A percentile compares a stretch with the other conserved stretches of the same genome.
These are phyloP conservation scores for Callimorpha dominula DNA, from an alignment of 2,888 invertebrate genomes.

Conservation along the genomic window DNA sequence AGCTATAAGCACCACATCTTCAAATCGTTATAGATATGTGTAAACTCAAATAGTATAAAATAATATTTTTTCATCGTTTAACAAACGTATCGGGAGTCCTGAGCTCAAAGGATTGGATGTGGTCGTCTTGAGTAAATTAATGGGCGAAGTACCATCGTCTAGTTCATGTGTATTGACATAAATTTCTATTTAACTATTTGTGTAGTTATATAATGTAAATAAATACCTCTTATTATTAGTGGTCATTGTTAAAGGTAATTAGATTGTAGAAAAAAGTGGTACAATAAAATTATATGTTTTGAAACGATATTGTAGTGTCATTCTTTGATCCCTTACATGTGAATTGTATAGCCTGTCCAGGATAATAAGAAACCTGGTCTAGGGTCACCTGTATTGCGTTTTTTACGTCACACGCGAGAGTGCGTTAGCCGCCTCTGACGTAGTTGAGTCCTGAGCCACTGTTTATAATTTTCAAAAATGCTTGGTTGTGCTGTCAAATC, in stretches of 20 bases:
- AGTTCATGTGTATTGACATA: constrained; percentile 38
- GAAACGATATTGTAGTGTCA: constrained; percentile 31
- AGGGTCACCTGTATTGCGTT: too few species aligned
- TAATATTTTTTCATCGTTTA: constrained; percentile 51
- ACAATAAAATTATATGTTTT: constrained; percentile 62
- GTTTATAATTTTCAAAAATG: too few species aligned
- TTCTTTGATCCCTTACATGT: neutral
- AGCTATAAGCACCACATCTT: constrained; percentile 38
- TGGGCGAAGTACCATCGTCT: constrained; percentile 22
- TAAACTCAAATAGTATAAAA: constrained; percentile 36
- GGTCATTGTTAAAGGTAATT: constrained; percentile 43
- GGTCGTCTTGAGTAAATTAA: constrained; percentile 27
- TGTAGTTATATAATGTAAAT: constrained; percentile 48
- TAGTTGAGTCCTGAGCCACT: too few species aligned
- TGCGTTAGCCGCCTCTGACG: too few species aligned
- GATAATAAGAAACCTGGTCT: too few species aligned
- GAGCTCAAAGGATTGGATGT: constrained; percentile 35
- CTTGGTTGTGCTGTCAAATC: too few species aligned
- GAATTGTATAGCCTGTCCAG: too few species aligned
- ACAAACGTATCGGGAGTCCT: constrained; percentile 32
- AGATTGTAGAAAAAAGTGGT: constrained; percentile 56
- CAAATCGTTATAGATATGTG: constrained; percentile 28
- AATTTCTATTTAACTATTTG: constrained; percentile 32
- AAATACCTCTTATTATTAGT: constrained; percentile 50
- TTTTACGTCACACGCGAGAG: too few species aligned